Percentiles rank a stretch among this genome's conserved stretches.
phyloP scores from a whole-genome alignment of 2,797 vertebrate species.

The Sebastiscus tertius region DNA sequence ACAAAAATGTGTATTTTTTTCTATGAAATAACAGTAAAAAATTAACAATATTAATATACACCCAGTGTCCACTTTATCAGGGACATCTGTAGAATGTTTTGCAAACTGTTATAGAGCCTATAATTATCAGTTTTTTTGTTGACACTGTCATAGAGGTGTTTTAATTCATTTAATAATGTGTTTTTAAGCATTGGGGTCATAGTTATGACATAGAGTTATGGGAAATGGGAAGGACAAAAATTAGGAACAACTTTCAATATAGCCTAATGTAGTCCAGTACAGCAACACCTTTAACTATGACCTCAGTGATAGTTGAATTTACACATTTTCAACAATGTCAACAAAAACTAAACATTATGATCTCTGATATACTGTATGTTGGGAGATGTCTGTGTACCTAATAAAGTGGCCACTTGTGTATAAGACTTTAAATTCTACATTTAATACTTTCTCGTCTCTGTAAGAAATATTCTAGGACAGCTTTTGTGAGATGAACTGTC shows the following conservation, averaged over 20 bases:
- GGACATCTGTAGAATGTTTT: neutral
- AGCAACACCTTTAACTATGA: neutral
- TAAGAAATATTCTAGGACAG: neutral
- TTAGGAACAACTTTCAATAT: neutral
- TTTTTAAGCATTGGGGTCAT: neutral
- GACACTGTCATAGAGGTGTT: neutral
- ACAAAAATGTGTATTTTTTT: neutral
- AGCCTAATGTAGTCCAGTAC: neutral
- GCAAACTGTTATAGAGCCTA: neutral
- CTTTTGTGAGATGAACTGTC: neutral
- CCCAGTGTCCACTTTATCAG: neutral
- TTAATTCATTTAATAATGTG: neutral
- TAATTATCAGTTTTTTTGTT: neutral
- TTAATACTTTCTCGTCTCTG: neutral
- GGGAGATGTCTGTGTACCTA: neutral
- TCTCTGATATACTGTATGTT: neutral
- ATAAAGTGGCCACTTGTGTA: neutral
- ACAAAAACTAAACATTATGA: neutral
- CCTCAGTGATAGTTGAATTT: neutral
- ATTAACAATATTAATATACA: neutral
- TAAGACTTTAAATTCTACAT: neutral
- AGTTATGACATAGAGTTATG: neutral
- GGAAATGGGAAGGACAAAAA: neutral
- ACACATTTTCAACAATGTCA: neutral
- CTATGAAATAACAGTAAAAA: neutral